Percentiles rank a stretch among this genome's conserved stretches.
phyloP scores from a whole-genome alignment of 2,797 vertebrate genomes.

The Crax fasciolata region DNA sequence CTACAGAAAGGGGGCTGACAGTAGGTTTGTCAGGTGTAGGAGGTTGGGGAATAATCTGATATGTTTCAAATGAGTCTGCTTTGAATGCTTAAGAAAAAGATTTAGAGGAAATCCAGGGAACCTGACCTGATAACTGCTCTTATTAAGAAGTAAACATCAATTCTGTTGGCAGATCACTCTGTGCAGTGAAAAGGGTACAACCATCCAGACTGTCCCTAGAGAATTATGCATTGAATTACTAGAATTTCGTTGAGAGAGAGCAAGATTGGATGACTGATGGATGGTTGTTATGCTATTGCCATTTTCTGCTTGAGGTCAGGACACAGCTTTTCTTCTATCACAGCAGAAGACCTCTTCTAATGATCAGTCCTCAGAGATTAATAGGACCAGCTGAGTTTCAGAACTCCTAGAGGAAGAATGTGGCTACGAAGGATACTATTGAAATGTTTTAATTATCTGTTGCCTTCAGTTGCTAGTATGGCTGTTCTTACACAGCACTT shows the following conservation, averaged over 20 bases:
- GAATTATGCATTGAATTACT: neutral
- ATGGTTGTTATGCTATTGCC: neutral
- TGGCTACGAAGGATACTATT: neutral
- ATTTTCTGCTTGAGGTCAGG: conserved; percentile 25
- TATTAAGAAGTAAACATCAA: neutral
- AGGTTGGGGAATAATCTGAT: neutral
- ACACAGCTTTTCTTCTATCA: neutral
- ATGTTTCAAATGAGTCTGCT: neutral
- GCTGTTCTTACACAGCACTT: neutral
- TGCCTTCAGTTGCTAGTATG: neutral
- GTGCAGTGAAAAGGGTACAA: neutral
- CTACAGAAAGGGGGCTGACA: neutral
- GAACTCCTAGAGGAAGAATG: neutral
- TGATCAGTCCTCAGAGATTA: conserved; percentile 33
- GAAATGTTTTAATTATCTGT: conserved; percentile 50
- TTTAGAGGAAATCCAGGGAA: neutral
- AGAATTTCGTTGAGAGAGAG: neutral
- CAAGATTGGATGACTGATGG: neutral
- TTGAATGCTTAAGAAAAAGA: neutral
- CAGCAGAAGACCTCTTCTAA: conserved; percentile 35
- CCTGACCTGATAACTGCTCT: neutral
- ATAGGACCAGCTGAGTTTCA: conserved; percentile 3
- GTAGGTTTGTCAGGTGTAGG: neutral
- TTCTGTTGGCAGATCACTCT: neutral
- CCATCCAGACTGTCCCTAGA: neutral